Evolutionary conservation across 2,113 vertebrate genomes (phyloP), one percentile per base, ranked within the genome.

Genomic region (Aspiorhynchus laticeps): DNA sequence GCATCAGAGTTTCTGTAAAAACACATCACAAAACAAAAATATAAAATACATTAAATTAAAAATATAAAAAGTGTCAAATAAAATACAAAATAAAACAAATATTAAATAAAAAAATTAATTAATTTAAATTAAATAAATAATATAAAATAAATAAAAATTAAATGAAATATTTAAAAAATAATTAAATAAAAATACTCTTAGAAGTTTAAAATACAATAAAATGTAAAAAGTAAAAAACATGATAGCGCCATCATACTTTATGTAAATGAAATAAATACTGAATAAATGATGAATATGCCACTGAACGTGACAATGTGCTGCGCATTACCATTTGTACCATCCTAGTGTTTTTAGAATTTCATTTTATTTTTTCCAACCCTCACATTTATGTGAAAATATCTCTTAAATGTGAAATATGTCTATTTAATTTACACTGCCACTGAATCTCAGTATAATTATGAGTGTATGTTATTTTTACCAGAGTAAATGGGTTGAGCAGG

Each of bases 401-500:
- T 75, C 38, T 75, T 14, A 38, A 76, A 76, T 21, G 10, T 74
- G 33, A 15, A 26, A 75, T 7, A 41, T 46, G 5, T 63, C 5
- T 21, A 21, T 43, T 12, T 43, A 75, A 43, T 15, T 43, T 11
- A 75, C 36, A 14, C 73, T 76, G 24, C 41, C n/a, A 26, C 24
- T 46, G 19, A 46, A 48, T 78, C 75, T 78, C 14, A 19, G 46
- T 5, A 31, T 53, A 78, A 53, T 38, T 41, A 10, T 14, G 12
- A 41, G 3, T 80, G 19, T 80, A 11, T 80, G 17, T 51, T 31
- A 19, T 19, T 78, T 79, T 79, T 79, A 56, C 79, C 10, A 5
- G 26, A 67, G 61, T 48, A 26, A 67, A 82, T 82, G 41, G 15
- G 17, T 82, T 33, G 59, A 82, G 17, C 15, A 67, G 33, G 74